These are phyloP conservation scores for Leptopilina clavipes DNA, from an alignment of 1,140 invertebrate genomes.

Conservation along the genomic window DNA sequence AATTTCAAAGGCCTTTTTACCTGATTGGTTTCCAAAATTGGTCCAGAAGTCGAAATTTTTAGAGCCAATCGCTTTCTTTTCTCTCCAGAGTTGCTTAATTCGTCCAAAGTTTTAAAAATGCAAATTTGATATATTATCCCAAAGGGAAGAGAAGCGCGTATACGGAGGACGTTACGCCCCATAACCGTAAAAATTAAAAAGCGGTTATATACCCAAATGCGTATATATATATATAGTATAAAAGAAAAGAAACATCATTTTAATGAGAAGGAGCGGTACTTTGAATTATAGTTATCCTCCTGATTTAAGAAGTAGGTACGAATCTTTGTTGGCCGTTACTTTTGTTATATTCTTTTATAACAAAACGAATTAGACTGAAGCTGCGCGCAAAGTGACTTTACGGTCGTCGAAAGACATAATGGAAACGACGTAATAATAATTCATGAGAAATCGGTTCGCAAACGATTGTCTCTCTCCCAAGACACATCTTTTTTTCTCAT, in stretches of 20 bases:
- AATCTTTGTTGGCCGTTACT: constrained; percentile 16
- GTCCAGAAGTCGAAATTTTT: too few species aligned
- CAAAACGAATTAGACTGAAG: constrained; percentile 1
- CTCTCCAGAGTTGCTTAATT: neutral
- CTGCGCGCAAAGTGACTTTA: neutral
- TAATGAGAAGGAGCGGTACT: constrained; percentile 32
- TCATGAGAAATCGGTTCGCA: constrained; percentile 24
- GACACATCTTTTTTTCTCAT: constrained; percentile 14
- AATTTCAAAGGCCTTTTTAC: too few species aligned
- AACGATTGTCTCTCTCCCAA: neutral
- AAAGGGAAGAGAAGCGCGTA: neutral
- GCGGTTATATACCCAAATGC: constrained; percentile 6
- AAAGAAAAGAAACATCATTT: constrained; percentile 18
- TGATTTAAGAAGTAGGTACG: constrained; percentile 26
- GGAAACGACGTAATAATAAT: constrained; percentile 26
- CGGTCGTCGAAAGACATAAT: constrained; percentile 22
- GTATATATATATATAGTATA: neutral
- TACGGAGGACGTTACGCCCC: constrained; percentile 21
- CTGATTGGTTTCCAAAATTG: too few species aligned
- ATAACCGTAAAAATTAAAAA: constrained; percentile 24
- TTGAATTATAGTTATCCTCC: constrained; percentile 20
- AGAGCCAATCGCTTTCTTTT: neutral
- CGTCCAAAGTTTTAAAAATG: neutral
- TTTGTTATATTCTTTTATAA: neutral
- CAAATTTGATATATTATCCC: neutral